These are phyloP conservation scores for Barbus barbus DNA, from an alignment of 2,113 vertebrate genomes.

Conservation along the genomic window DNA sequence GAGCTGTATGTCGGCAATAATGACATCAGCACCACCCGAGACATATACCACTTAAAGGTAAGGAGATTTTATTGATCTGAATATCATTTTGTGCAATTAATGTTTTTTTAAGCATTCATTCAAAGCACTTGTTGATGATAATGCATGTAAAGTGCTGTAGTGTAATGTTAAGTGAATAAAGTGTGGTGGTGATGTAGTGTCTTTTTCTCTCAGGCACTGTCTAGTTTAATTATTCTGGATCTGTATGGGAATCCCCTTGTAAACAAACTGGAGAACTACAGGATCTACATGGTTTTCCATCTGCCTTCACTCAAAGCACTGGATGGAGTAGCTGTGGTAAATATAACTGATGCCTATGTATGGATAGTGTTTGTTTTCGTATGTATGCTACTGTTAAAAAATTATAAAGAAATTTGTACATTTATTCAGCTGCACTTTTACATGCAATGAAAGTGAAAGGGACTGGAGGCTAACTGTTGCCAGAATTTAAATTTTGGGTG, in stretches of 20 bases:
- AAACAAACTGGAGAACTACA: slow-evolving; percentile 82
- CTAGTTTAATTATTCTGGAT: slow-evolving; percentile 83
- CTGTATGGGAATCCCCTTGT: slow-evolving; percentile 80
- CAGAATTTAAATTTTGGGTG: not conserved
- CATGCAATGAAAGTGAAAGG: not conserved
- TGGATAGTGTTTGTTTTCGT: not conserved
- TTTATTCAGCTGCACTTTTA: not conserved
- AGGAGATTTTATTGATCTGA: not conserved
- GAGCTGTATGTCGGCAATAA: slow-evolving; percentile 86
- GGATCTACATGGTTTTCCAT: slow-evolving; percentile 83
- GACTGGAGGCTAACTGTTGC: not conserved
- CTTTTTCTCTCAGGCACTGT: slow-evolving; percentile 70
- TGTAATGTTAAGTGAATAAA: not conserved
- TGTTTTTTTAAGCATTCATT: not conserved
- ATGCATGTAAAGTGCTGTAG: not conserved
- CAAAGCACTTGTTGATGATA: not conserved
- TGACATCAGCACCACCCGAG: slow-evolving; percentile 76
- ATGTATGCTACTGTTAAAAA: not conserved
- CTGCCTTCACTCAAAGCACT: slow-evolving; percentile 83
- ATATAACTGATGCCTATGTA: not conserved
- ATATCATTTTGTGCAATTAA: not conserved
- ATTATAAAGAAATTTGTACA: not conserved
- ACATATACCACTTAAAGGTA: slow-evolving; percentile 83
- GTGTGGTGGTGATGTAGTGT: not conserved
- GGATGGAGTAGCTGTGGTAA: slow-evolving; percentile 82